Evolutionary conservation across 2,113 vertebrate genomes (phyloP), one percentile per base, ranked within the genome.

Genomic region (Microcebus lehilahytsara): DNA sequence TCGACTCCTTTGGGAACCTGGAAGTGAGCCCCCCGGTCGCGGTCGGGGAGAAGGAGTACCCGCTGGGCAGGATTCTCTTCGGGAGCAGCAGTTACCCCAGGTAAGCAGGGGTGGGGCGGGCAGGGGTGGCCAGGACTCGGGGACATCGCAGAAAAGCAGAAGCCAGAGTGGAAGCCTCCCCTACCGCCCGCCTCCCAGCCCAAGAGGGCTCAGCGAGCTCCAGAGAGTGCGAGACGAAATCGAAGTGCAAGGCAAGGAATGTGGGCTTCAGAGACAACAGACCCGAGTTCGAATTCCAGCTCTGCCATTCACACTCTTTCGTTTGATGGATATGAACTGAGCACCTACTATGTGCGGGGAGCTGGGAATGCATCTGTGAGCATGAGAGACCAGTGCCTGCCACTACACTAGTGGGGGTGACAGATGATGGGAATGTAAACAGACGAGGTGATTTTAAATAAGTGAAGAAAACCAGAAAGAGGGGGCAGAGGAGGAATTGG

Each of bases 1-100:
- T 99, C 3, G 99, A 99, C 92, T 99, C 99, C 1, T 99, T 99
- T 0, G 99, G 99, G 30, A 99, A 99, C 91, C 98, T 99, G 98
- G 99, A 99, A 2, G 99, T 99, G 67, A 99, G 99, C 96, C 99
- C 99, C 0, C 99, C 99, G 0, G 99, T 99, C 94, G 99, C 97
- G 0, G 99, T 99, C 9, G 97, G 98, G 2, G 99, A 98, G 30
- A 99, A 99, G 98, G 92, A 98, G 1, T 99, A 99, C 66, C 99
- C 99, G 0, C 97, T 99, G 96, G 99, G 99, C 2, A 98, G 99
- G 84, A 99, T 99, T 97, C 99, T 99, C 91, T 99, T 99, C 0
- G 99, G 99, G 27, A 99, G 9, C 85, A 96, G 99, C 85, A 97
- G 99, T 37, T 99, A 99, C 66, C 99, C 99, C 40, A 99, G 99